Evolutionary conservation across 1,140 invertebrate species (phyloP).

Genomic region (Octopus sinensis): DNA sequence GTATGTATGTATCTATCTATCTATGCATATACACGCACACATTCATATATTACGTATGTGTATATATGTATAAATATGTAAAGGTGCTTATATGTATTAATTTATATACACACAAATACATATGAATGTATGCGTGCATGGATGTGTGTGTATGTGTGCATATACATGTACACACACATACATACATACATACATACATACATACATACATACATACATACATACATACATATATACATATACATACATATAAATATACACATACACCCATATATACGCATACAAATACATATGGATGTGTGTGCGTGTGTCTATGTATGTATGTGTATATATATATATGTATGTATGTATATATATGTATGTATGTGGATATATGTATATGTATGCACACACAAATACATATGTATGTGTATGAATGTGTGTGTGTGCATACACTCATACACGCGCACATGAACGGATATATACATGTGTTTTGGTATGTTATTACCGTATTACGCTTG

Average conservation of each 20-base stretch:
- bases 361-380: not conserved
- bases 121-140: not conserved
- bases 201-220: constrained; percentile 14
- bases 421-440: not conserved
- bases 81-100: not conserved
- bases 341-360: not conserved
- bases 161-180: constrained; percentile 19
- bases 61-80: not conserved
- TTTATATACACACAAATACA: not conserved
- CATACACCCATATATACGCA: not conserved
- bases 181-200: constrained; percentile 19
- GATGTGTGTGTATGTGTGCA: not conserved
- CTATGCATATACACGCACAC: not conserved
- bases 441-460: not conserved
- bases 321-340: not conserved
- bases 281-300: not conserved
- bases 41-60: not conserved
- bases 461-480: not conserved
- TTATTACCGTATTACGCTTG: no score
- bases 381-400: not conserved
- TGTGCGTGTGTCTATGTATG: not conserved
- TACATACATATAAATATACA: not conserved
- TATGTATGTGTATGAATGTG: not conserved
- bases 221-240: constrained; percentile 14
- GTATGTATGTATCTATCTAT: not conserved